Evolutionary conservation across 1,140 invertebrate species (phyloP).

Genomic region (Trichogramma pretiosum): DNA sequence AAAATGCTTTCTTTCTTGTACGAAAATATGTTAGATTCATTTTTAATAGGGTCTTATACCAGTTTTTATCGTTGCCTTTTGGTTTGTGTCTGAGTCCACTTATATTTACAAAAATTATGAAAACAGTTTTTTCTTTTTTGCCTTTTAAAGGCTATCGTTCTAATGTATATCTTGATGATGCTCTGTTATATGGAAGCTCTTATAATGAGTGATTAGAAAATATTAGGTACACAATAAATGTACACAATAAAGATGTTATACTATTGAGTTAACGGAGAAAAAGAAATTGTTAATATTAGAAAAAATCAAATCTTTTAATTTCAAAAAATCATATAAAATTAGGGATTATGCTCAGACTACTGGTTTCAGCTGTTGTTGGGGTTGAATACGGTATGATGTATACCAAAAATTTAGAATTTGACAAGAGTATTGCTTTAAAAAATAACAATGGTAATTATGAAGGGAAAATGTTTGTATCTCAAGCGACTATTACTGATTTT

Average conservation of each 20-base stretch:
- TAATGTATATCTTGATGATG: neutral
- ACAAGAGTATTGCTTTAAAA: slow-evolving; percentile 14
- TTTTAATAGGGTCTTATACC: neutral
- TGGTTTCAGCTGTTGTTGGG: too few species aligned
- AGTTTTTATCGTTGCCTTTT: neutral
- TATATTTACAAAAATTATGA: neutral
- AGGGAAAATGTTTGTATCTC: slow-evolving; percentile 4
- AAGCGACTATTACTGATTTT: neutral
- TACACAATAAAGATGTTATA: neutral
- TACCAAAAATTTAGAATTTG: slow-evolving; percentile 18
- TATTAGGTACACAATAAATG: neutral
- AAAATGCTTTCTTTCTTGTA: neutral
- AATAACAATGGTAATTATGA: slow-evolving; percentile 14
- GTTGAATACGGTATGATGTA: slow-evolving; percentile 22
- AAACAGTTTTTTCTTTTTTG: neutral
- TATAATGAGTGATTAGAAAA: neutral
- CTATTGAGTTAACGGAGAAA: too few species aligned
- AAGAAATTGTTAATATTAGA: too few species aligned
- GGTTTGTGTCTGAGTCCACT: neutral
- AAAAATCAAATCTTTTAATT: neutral
- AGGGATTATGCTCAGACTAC: slow-evolving; percentile 21
- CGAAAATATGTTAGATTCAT: neutral
- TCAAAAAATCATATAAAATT: slow-evolving; percentile 15
- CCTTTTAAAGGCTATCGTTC: neutral
- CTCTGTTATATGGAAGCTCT: neutral